Evolutionary conservation across 2,113 vertebrate genomes (phyloP).

Genomic region (Aegypius monachus): DNA sequence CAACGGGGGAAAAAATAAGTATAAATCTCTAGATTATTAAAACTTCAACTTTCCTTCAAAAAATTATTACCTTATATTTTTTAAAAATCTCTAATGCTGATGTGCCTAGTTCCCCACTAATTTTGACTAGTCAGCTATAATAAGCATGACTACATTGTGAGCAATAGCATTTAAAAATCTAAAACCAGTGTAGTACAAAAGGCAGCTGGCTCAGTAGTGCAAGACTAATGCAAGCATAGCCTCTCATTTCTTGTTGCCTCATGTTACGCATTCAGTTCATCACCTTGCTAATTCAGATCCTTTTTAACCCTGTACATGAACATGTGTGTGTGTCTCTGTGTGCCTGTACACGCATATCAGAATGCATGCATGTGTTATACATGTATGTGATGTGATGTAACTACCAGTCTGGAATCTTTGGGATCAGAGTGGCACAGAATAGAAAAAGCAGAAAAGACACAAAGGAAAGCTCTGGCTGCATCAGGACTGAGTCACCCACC

Average conservation of each 20-base stretch:
- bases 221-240: not conserved
- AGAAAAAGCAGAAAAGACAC: not conserved
- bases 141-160: not conserved
- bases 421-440: not conserved
- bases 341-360: not conserved
- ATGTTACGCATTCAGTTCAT: not conserved
- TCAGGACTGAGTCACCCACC: not conserved
- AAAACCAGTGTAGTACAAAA: not conserved
- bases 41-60: not conserved
- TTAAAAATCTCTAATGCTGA: not conserved
- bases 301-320: not conserved
- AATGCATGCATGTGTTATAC: not conserved
- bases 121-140: not conserved
- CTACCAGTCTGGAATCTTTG: not conserved
- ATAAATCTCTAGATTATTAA: not conserved
- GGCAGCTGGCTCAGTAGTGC: not conserved
- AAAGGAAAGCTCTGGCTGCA: not conserved
- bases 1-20: not conserved
- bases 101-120: not conserved
- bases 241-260: not conserved
- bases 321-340: accelerated
- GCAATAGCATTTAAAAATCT: not conserved
- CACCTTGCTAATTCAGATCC: not conserved
- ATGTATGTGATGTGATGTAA: too few relatives aligned
- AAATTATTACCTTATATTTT: not conserved